phyloP scores from a whole-genome alignment of 2,888 invertebrate genomes.

The Lasius fuliginosus region DNA sequence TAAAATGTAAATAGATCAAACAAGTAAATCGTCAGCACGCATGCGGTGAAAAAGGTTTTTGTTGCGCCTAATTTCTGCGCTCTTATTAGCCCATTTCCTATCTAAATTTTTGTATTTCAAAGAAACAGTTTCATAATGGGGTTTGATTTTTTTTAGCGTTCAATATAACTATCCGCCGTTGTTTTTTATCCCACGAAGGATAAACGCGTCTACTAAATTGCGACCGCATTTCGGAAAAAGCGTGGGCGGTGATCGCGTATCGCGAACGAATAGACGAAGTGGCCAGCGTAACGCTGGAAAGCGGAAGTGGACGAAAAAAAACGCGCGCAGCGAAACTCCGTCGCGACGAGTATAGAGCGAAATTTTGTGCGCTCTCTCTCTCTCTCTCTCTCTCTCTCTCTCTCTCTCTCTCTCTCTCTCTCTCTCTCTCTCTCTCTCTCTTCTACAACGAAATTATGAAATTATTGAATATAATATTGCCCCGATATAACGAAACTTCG shows the following conservation, averaged over 20 bases:
- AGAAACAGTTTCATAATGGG: background rate
- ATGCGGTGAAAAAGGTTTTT: too few species aligned
- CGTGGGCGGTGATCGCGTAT: background rate
- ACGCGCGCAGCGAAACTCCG: constrained; percentile 6
- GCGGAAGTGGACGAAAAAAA: constrained; percentile 20
- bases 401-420: too few species aligned
- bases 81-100: background rate
- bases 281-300: background rate
- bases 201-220: constrained; percentile 5
- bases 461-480: background rate
- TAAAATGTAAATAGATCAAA: too few species aligned
- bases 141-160: background rate
- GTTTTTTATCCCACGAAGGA: background rate
- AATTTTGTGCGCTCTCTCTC: background rate
- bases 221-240: background rate
- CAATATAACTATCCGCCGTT: background rate
- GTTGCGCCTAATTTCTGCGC: too few species aligned
- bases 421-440: too few species aligned
- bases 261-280: background rate
- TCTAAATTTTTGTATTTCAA: background rate
- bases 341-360: background rate
- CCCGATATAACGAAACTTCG: background rate
- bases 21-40: too few species aligned
- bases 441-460: constrained; percentile 12
- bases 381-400: background rate